phyloP scores from a whole-genome alignment of 2,888 invertebrate species.

The Salticus scenicus region DNA sequence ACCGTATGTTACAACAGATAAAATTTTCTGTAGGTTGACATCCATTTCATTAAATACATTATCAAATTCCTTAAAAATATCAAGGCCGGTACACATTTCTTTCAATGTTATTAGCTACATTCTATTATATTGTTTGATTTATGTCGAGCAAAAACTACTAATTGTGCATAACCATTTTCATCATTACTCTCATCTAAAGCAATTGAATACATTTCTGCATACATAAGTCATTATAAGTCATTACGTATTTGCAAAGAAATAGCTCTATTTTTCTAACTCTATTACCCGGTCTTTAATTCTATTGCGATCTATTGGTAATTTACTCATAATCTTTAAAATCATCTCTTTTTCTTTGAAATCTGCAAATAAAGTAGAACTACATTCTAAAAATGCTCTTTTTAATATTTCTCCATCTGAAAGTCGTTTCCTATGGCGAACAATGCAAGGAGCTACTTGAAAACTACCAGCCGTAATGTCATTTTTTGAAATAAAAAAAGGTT shows the following conservation, averaged over 20 bases:
- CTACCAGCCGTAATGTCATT: conserved; percentile 8
- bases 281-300: conserved; percentile 16
- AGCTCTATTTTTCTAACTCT: conserved; percentile 1
- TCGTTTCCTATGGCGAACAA: background rate
- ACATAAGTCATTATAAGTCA: too few relatives aligned
- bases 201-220: background rate
- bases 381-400: conserved; percentile 10
- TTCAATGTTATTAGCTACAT: too few relatives aligned
- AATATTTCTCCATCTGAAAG: background rate
- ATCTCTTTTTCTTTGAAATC: conserved; percentile 14
- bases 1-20: background rate
- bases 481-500: background rate
- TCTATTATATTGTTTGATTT: too few relatives aligned
- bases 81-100: background rate
- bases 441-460: conserved; percentile 1
- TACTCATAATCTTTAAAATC: conserved; percentile 6
- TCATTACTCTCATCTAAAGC: background rate
- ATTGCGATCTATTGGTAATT: conserved; percentile 19
- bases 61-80: background rate
- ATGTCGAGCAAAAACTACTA: background rate
- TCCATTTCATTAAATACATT: background rate
- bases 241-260: conserved; percentile 27
- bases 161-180: background rate
- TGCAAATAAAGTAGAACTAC: background rate
- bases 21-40: background rate